phyloP scores from a whole-genome alignment of 2,113 vertebrate genomes.

The Illadopsis cleaveri region DNA sequence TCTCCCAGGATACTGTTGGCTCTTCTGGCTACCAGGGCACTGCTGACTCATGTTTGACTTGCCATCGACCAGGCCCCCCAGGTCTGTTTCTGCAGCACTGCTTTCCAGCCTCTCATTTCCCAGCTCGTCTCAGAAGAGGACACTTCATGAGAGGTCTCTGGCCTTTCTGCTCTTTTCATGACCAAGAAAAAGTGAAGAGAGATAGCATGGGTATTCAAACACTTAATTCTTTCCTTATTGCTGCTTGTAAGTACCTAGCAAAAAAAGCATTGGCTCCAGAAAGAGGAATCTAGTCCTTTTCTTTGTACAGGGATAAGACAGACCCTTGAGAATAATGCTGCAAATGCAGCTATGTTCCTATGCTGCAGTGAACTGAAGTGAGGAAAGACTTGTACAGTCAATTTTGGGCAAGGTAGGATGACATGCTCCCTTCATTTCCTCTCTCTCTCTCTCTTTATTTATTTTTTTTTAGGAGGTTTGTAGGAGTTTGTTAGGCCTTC shows the following conservation, averaged over 20 bases:
- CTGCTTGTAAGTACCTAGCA: background rate
- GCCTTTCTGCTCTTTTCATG: rapidly evolving
- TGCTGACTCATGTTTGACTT: rapidly evolving
- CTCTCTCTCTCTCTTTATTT: background rate
- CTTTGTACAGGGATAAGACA: background rate
- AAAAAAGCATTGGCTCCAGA: background rate
- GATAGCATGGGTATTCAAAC: background rate
- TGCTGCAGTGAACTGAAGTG: background rate
- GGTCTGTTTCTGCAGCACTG: background rate
- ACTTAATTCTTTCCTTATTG: background rate
- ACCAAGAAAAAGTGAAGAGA: background rate
- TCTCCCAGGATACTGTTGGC: rapidly evolving
- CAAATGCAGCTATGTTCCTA: background rate
- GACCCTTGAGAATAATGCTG: background rate
- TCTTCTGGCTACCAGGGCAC: background rate
- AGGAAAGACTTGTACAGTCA: background rate
- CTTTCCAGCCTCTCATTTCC: background rate
- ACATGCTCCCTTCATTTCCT: background rate
- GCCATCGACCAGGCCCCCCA: rapidly evolving
- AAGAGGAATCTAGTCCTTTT: background rate
- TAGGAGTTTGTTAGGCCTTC: background rate
- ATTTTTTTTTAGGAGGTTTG: background rate
- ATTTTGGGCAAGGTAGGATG: background rate
- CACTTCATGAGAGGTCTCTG: background rate
- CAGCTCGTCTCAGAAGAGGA: background rate